These are phyloP conservation scores for Eurois occulta DNA, from an alignment of 2,888 invertebrate genomes.

Conservation along the genomic window DNA sequence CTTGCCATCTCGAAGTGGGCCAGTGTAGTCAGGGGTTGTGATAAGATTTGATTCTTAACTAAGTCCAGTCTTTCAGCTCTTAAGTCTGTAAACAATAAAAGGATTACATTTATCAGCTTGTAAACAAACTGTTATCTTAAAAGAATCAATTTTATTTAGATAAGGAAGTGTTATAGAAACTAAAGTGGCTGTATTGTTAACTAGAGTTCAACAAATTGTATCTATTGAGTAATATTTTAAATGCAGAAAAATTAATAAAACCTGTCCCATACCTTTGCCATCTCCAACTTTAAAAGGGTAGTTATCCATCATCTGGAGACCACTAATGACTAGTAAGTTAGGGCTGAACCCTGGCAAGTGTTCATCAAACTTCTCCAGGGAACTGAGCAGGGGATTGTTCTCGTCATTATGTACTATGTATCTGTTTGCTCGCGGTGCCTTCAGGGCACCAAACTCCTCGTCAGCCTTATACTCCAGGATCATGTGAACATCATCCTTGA, in stretches of 20 bases:
- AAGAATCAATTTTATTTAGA: constrained; percentile 9
- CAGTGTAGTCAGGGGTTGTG: constrained; percentile 90
- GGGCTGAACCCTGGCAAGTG: constrained; percentile 92
- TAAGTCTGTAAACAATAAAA: constrained; percentile 88
- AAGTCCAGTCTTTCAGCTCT: constrained; percentile 91
- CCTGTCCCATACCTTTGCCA: constrained; percentile 77
- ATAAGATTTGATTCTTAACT: constrained; percentile 92
- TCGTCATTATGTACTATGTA: constrained; percentile 96
- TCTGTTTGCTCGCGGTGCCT: constrained; percentile 95
- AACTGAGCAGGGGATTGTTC: constrained; percentile 94
- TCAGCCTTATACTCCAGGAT: constrained; percentile 95
- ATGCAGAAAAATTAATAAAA: background rate
- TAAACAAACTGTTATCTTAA: constrained; percentile 12
- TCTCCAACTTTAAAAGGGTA: constrained; percentile 92
- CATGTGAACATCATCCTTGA: constrained; percentile 94
- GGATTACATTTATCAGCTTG: constrained; percentile 40
- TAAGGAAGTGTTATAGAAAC: constrained; percentile 1
- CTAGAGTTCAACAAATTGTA: background rate
- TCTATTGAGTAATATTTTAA: background rate
- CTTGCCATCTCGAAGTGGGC: constrained; percentile 97
- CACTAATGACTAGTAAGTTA: constrained; percentile 94
- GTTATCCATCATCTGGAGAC: constrained; percentile 97
- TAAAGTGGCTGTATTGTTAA: background rate
- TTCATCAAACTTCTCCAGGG: constrained; percentile 93
- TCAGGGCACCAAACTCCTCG: constrained; percentile 93